Base-by-base conservation (phyloP, 2,797 vertebrate species). In the Thaleichthys pacificus region DNA sequence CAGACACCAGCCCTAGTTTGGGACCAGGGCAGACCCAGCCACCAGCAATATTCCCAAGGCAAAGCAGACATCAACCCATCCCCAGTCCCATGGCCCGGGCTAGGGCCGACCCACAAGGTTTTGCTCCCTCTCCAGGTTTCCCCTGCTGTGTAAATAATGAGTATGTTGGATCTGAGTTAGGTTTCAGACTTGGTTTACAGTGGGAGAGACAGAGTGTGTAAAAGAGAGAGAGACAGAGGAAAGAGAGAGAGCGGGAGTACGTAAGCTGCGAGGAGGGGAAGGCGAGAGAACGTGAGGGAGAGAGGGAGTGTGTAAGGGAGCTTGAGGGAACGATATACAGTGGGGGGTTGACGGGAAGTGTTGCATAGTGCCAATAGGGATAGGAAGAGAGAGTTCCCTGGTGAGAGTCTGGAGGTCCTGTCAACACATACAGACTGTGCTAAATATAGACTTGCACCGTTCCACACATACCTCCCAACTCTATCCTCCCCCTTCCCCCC, bases 351-450 rank as follows among this genome's bases (percentile, higher is more conserved):
- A 74, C 76, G 86, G 88, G 90, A 90, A 88, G 83, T 68, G 19
- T 67, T 3, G 71, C 72, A 4, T 26, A 64, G 82, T 89, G 88
- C 84, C 89, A 91, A 80, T 76, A 75, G 81, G 83, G 89, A 84
- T 62, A 90, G 89, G 88, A 91, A 92, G 87, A 89, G 87, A 80
- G 78, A 89, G 87, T 90, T 91, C 90, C 88, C 80, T 84, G 77
- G 65, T 84, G 86, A 86, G 86, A 88, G 82, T 84, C 75, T 49
- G 77, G 81, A 82, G 74, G 87, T 78, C 57, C 84, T 82, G 84
- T 90, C 85, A 86, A 86, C 88, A 86, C 88, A 81, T 67, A 67
- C 83, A 86, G 78, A 75, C 85, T 49, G 77, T 77, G 72, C 88
- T 86, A 82, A 58, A 83, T 88, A 90, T 89, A 91, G 90, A 86